phyloP scores from a whole-genome alignment of 1,140 invertebrate species.

The Sarcophaga bullata region DNA sequence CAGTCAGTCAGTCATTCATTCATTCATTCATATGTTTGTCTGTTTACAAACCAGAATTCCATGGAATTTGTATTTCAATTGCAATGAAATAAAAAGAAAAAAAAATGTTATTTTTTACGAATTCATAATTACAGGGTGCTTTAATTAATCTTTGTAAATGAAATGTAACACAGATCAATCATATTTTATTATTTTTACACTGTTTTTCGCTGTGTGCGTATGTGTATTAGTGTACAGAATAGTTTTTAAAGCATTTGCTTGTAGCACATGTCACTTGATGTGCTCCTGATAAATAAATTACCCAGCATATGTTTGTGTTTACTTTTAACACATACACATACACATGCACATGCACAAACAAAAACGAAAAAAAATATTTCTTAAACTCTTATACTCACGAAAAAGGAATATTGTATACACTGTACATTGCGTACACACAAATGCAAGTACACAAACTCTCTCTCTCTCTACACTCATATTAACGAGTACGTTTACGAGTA shows the following conservation, averaged over 20 bases:
- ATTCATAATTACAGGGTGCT: constrained; percentile 60
- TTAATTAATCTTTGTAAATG: constrained; percentile 44
- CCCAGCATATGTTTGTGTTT: constrained; percentile 5
- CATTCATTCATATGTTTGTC: too few species aligned
- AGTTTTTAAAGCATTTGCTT: background rate
- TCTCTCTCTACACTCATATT: too few species aligned
- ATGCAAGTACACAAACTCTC: too few species aligned
- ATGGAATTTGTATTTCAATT: background rate
- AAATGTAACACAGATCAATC: constrained; percentile 55
- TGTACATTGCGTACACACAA: too few species aligned
- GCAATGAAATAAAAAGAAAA: constrained; percentile 44
- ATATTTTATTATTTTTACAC: constrained; percentile 44
- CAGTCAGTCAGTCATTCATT: too few species aligned
- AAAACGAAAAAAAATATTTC: too few species aligned
- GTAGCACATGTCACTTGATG: background rate
- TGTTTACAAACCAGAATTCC: too few species aligned
- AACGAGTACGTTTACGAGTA: too few species aligned
- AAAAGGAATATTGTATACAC: too few species aligned
- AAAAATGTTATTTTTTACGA: constrained; percentile 47
- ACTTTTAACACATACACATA: background rate
- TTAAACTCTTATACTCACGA: too few species aligned
- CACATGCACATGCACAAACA: background rate
- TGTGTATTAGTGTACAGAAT: too few species aligned
- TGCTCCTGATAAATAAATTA: constrained; percentile 1
- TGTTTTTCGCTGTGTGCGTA: too few species aligned